phyloP scores from a whole-genome alignment of 1,140 invertebrate species.

The Triops longicaudatus region DNA sequence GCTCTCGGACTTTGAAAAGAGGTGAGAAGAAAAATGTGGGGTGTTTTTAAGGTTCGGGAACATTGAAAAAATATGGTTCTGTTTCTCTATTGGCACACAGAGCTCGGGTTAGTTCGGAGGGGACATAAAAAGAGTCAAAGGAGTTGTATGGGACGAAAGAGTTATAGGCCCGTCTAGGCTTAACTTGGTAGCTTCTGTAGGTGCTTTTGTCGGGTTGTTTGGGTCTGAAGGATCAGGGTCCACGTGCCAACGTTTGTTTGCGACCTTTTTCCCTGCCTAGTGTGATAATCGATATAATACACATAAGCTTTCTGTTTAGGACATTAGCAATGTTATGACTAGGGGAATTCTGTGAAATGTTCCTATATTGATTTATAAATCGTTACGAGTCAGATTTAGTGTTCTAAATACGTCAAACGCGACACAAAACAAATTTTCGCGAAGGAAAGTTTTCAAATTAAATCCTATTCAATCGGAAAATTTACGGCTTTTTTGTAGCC shows the following conservation, averaged over 20 bases:
- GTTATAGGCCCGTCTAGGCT: constrained; percentile 1
- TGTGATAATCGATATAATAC: neutral
- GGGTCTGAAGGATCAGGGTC: neutral
- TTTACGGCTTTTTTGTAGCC: too few species aligned
- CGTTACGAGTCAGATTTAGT: too few species aligned
- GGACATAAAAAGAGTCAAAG: neutral
- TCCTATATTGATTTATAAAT: too few species aligned
- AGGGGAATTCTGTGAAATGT: too few species aligned
- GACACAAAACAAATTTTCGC: too few species aligned
- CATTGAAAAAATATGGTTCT: too few species aligned
- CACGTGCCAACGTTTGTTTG: neutral
- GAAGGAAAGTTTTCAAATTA: too few species aligned
- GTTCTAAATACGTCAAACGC: too few species aligned
- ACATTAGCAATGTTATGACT: too few species aligned
- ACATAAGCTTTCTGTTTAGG: neutral
- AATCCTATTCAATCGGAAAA: too few species aligned
- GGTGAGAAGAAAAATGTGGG: neutral
- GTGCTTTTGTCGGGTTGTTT: neutral
- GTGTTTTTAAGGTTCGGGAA: too few species aligned
- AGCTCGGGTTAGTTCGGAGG: neutral
- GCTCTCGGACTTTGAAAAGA: neutral
- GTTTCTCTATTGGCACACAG: neutral
- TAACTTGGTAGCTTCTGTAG: neutral
- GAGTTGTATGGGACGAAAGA: neutral
- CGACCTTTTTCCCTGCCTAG: neutral